Evolutionary conservation across 2,888 invertebrate species (phyloP).

Genomic region (Anthoptus insignis): DNA sequence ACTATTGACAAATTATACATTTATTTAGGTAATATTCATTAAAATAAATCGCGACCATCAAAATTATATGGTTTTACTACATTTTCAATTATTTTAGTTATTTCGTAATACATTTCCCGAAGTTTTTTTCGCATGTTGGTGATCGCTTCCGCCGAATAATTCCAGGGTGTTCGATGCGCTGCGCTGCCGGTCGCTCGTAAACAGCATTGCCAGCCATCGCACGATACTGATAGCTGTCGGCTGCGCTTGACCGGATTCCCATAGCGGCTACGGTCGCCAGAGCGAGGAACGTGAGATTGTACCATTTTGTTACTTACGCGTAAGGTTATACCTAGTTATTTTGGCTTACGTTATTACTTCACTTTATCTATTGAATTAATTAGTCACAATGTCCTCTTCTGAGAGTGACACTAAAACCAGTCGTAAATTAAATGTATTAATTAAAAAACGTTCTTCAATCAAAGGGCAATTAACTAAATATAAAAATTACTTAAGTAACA

Average conservation of each 20-base stretch:
- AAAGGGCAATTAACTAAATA: conserved; percentile 22
- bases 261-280: not conserved
- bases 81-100: no score
- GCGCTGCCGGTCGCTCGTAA: not conserved
- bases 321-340: not conserved
- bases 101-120: no score
- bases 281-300: conserved; percentile 10
- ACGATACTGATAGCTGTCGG: no score
- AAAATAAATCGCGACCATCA: no score
- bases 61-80: no score
- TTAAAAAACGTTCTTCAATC: conserved; percentile 14
- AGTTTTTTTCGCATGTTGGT: not conserved
- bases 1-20: no score
- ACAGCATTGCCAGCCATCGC: no score
- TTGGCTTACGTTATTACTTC: not conserved
- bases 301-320: not conserved
- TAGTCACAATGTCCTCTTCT: not conserved
- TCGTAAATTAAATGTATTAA: not conserved
- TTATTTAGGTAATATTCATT: no score
- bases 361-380: not conserved
- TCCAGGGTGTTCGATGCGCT: not conserved
- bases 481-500: conserved; percentile 9
- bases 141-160: not conserved
- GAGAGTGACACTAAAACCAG: not conserved
- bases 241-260: not conserved